Evolutionary conservation across 2,888 invertebrate species (phyloP).

Genomic region (Lypha dubia): DNA sequence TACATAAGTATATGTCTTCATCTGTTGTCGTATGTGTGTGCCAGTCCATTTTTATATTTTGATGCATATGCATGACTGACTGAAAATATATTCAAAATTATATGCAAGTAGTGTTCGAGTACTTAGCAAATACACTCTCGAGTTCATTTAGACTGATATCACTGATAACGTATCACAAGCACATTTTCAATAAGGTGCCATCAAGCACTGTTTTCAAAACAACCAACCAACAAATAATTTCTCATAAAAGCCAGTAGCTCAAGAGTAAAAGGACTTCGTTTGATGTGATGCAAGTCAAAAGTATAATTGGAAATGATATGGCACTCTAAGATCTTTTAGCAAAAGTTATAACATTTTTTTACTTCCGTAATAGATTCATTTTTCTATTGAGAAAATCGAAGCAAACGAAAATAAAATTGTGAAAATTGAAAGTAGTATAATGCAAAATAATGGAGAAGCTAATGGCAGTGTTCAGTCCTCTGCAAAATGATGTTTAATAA

Average conservation of each 20-base stretch:
- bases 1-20: too few species aligned
- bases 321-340: neutral
- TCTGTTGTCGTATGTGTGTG: slow-evolving; percentile 1
- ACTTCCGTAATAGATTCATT: neutral
- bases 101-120: slow-evolving; percentile 30
- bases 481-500: too few species aligned
- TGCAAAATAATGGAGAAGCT: too few species aligned
- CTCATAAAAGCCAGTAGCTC: neutral
- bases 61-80: slow-evolving; percentile 1
- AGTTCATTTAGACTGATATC: slow-evolving; percentile 43
- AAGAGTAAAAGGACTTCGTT: neutral
- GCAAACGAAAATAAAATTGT: neutral
- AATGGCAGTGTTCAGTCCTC: too few species aligned
- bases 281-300: neutral
- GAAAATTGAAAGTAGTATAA: neutral
- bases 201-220: neutral
- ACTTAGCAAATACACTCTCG: slow-evolving; percentile 26
- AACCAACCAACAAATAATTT: too few species aligned
- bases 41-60: neutral
- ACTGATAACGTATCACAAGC: slow-evolving; percentile 19
- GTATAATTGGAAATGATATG: neutral
- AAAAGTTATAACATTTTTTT: neutral
- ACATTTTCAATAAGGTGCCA: slow-evolving; percentile 37
- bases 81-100: slow-evolving; percentile 43
- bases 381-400: neutral